phyloP scores from a whole-genome alignment of 2,888 invertebrate genomes.

The Rhogogaster chlorosoma region DNA sequence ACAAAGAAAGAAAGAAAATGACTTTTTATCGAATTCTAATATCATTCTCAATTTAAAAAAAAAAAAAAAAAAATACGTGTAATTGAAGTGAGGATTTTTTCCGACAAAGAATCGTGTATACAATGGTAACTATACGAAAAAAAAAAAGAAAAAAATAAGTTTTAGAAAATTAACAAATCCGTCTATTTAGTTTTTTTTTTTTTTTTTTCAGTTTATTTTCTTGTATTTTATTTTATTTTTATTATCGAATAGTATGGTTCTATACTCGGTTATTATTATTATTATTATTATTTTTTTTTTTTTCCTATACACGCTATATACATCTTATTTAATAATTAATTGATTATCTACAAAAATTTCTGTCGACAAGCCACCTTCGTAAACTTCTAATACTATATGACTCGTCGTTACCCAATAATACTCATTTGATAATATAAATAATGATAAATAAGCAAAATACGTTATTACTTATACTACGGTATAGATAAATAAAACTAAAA shows the following conservation, averaged over 20 bases:
- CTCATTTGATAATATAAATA: conserved; percentile 9
- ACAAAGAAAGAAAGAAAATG: background rate
- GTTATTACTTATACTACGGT: background rate
- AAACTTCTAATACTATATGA: background rate
- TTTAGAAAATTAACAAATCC: background rate
- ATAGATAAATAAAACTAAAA: background rate
- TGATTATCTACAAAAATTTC: background rate
- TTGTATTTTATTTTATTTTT: background rate
- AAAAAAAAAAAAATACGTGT: background rate
- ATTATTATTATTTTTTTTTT: too few relatives aligned
- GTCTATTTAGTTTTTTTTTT: background rate
- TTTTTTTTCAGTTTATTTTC: background rate
- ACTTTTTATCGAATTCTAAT: background rate
- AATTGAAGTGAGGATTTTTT: too few relatives aligned
- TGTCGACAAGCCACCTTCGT: background rate
- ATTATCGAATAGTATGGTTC: background rate
- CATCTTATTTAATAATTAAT: background rate
- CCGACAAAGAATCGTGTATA: too few relatives aligned
- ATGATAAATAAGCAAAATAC: background rate
- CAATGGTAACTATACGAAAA: too few relatives aligned
- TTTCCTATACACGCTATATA: background rate
- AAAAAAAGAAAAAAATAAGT: too few relatives aligned
- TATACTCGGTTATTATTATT: too few relatives aligned
- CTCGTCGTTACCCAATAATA: conserved; percentile 15
- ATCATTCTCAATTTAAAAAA: background rate